Evolutionary conservation across 2,888 invertebrate genomes (phyloP).

Genomic region (Aromia moschata): DNA sequence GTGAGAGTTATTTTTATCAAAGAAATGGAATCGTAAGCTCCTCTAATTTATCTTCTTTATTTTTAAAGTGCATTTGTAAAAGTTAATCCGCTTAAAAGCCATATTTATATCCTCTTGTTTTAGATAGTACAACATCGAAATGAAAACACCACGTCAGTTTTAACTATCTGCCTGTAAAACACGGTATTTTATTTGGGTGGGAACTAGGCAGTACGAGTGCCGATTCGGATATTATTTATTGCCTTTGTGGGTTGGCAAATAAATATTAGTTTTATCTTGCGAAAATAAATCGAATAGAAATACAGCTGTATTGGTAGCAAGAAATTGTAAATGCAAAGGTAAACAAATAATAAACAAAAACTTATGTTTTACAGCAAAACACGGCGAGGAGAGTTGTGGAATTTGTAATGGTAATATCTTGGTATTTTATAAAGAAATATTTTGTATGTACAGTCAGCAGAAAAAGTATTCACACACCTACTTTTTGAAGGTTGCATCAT

Average conservation of each 20-base stretch:
- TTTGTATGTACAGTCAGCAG: too few species aligned
- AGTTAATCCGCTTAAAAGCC: slow-evolving; percentile 21
- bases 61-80: slow-evolving; percentile 20
- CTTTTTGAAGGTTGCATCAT: too few species aligned
- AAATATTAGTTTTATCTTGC: neutral
- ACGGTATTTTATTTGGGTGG: neutral
- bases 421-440: too few species aligned
- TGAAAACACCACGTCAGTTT: slow-evolving; percentile 7
- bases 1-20: slow-evolving; percentile 24
- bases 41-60: slow-evolving; percentile 22
- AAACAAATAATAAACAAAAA: too few species aligned
- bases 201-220: too few species aligned
- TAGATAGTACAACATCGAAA: slow-evolving; percentile 8
- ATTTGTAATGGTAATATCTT: too few species aligned
- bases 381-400: too few species aligned
- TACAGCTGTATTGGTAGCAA: too few species aligned
- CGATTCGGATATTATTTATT: neutral
- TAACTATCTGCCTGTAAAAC: slow-evolving; percentile 1
- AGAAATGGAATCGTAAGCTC: slow-evolving; percentile 11
- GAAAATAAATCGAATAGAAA: neutral
- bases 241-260: neutral
- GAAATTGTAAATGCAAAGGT: too few species aligned
- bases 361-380: too few species aligned
- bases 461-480: too few species aligned
- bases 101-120: slow-evolving; percentile 20